phyloP scores from a whole-genome alignment of 2,888 invertebrate genomes.

The Phrixothrix hirtus region DNA sequence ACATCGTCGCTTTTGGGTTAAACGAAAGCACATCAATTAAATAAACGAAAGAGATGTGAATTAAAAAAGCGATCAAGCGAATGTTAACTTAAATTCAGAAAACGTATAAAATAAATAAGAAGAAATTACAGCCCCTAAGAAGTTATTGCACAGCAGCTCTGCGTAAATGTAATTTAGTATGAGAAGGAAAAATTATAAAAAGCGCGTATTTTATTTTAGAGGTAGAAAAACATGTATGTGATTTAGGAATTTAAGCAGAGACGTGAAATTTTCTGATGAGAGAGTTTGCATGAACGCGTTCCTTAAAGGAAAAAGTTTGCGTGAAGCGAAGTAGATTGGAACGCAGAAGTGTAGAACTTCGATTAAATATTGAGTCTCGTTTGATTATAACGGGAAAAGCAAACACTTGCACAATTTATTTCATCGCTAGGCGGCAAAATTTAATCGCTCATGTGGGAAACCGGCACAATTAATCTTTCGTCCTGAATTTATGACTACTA shows the following conservation, averaged over 20 bases:
- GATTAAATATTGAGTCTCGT: conserved; percentile 36
- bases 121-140: conserved; percentile 1
- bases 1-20: conserved; percentile 1
- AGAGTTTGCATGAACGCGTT: conserved; percentile 8
- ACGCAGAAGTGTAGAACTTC: conserved; percentile 27
- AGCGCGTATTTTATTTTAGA: not conserved
- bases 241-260: not conserved
- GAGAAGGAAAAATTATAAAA: conserved; percentile 2
- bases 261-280: not conserved
- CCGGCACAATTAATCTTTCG: conserved; percentile 43
- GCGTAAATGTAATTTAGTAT: not conserved
- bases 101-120: conserved; percentile 13
- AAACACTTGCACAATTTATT: conserved; percentile 43
- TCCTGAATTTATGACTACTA: conserved; percentile 39
- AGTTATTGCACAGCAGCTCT: not conserved
- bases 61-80: conserved; percentile 9
- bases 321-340: conserved; percentile 11
- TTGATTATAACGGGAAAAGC: conserved; percentile 40
- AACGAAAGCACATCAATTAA: conserved; percentile 18
- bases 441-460: conserved; percentile 45
- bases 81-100: conserved; percentile 8
- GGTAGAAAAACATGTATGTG: not conserved
- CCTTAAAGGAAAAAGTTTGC: conserved; percentile 4
- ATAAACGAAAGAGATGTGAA: conserved; percentile 9
- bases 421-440: conserved; percentile 39